Evolutionary conservation across 2,113 vertebrate genomes (phyloP), one percentile per base, ranked within the genome.

Genomic region (Periophthalmus modestus): DNA sequence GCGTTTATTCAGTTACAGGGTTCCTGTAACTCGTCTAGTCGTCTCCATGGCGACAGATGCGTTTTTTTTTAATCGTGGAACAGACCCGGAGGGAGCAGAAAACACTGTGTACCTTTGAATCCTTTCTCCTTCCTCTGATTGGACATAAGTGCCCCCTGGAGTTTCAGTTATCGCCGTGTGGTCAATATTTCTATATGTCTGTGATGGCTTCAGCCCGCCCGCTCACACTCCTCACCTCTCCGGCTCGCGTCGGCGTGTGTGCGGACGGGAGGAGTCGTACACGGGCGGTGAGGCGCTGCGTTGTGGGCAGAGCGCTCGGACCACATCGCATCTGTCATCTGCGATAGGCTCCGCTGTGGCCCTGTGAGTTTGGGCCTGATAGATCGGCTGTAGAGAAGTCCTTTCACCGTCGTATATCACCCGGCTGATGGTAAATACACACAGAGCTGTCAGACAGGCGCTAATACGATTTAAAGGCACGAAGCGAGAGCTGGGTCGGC

Each of bases 321-420:
- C 78, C 78, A 43, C 85, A 75, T 14, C 46, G 79, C 80, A 89
- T 89, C 85, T 9, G 75, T 86, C 86, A 84, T 76, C 72, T 71
- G 83, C 88, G 82, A 80, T 82, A 46, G 81, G 77, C 70, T 78
- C 63, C 71, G 73, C 78, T 82, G 80, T 78, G 84, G 73, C 68
- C 67, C 36, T 72, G 71, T 89, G 83, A 73, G 72, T 87, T 80
- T 71, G 79, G 63, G 58, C 61, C 82, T 90, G 89, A 91, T 88
- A 85, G 87, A 90, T 88, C 80, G 84, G 77, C 73, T 78, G 79
- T 68, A 85, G 87, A 79, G 82, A 68, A 69, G 76, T 67, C 33
- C 46, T 80, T 82, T 76, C 3, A 0, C 66, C 82, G 85, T 80
- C 86, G 87, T 89, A 86, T 66, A 88, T 91, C 90, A 90, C 18